These are phyloP conservation scores for Diglossa cyanea DNA, from an alignment of 2,797 vertebrate species.

Conservation along the genomic window DNA sequence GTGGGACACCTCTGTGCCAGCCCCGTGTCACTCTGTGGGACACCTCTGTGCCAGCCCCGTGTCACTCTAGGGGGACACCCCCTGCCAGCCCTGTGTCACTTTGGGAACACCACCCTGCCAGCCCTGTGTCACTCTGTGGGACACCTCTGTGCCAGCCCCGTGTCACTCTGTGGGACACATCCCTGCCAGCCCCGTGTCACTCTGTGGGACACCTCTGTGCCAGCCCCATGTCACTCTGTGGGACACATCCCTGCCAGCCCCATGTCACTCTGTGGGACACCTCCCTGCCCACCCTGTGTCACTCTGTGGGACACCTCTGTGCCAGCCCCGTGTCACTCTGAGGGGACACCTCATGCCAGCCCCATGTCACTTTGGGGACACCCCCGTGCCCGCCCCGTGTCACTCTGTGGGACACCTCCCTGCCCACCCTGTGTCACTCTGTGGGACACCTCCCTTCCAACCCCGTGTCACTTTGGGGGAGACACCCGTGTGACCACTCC, in stretches of 20 bases:
- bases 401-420: not conserved
- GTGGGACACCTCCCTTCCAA: fast-evolving
- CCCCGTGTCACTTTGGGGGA: no score
- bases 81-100: fast-evolving
- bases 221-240: not conserved
- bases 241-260: no score
- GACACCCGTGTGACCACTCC: no score
- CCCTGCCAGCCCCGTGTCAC: not conserved
- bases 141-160: no score
- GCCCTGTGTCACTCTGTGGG: not conserved
- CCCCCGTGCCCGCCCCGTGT: no score
- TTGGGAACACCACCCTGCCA: no score
- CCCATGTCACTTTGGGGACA: fast-evolving
- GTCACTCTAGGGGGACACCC: no score
- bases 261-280: not conserved
- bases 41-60: no score
- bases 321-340: not conserved
- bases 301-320: not conserved
- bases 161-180: not conserved
- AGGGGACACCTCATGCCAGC: not conserved
- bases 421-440: not conserved
- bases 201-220: not conserved
- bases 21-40: not conserved
- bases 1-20: not conserved
- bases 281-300: fast-evolving